Conservation (phyloP, 1,140 invertebrate genomes). For the Hyles euphorbiae region DNA sequence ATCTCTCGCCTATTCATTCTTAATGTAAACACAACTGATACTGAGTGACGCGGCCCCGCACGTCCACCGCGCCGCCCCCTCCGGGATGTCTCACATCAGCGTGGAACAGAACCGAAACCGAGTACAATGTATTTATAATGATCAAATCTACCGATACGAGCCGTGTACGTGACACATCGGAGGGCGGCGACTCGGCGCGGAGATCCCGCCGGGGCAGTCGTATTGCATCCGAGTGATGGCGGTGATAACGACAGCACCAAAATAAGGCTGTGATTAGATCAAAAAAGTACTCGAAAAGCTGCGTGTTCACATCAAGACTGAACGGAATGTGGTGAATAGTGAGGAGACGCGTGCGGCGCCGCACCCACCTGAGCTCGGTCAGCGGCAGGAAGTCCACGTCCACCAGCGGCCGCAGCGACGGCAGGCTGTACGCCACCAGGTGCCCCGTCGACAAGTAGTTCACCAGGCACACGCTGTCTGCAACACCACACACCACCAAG, state of each 20-base stretch:
- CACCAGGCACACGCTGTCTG: conserved; percentile 95
- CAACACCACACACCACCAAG: conserved; percentile 31
- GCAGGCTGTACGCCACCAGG: conserved; percentile 93
- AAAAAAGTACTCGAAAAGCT: conserved; percentile 2
- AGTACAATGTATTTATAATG: no score
- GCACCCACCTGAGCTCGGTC: conserved; percentile 90
- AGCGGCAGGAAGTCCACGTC: conserved; percentile 96
- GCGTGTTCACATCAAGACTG: conserved; percentile 16
- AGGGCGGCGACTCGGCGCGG: no score
- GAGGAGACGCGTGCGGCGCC: not conserved
- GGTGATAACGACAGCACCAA: conserved; percentile 3
- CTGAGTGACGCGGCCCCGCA: no score
- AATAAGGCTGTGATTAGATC: not conserved
- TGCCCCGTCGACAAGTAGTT: conserved; percentile 96
- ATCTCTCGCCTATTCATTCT: conserved; percentile 5
- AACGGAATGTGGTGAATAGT: conserved; percentile 1
- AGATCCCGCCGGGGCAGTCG: no score
- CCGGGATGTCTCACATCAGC: no score
- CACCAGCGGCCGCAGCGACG: conserved; percentile 92
- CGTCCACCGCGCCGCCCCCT: no score
- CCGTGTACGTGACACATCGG: no score
- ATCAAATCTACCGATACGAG: no score
- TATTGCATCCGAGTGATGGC: not conserved
- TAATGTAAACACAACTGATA: conserved; percentile 10
- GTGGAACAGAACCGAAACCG: no score